Percentiles rank a stretch among this genome's conserved stretches.
These are phyloP conservation scores for Phrynocephalus versicolor DNA, from an alignment of 2,113 vertebrate species.

Conservation along the genomic window DNA sequence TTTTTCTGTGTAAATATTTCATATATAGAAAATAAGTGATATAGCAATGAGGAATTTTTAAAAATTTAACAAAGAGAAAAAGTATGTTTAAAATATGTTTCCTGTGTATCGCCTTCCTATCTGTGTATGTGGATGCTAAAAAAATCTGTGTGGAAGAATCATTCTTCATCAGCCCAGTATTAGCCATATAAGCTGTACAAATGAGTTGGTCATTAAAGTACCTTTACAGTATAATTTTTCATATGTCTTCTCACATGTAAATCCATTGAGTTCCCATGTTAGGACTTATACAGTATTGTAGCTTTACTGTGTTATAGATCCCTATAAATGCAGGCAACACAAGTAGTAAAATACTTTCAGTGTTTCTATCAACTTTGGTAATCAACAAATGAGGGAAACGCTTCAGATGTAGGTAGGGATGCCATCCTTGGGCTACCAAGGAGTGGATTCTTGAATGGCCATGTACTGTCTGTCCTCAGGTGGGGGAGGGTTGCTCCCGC, in stretches of 20 bases:
- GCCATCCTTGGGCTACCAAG: no score
- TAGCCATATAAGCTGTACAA: neutral
- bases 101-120: neutral
- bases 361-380: no score
- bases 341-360: neutral
- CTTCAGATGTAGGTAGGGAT: no score
- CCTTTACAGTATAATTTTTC: neutral
- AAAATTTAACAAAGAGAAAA: neutral
- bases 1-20: slow-evolving; percentile 33
- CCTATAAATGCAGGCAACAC: neutral
- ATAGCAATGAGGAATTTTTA: neutral
- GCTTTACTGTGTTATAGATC: neutral
- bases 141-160: neutral
- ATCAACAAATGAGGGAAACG: no score
- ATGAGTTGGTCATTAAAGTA: neutral
- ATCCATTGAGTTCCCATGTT: neutral
- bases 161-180: no score
- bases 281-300: neutral
- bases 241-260: neutral
- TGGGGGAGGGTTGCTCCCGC: no score
- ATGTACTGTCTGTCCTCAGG: no score
- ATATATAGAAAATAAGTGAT: slow-evolving; percentile 9
- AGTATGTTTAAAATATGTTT: neutral
- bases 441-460: no score
- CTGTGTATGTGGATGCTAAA: neutral